These are phyloP conservation scores for Sebastes variabilis DNA, from an alignment of 2,797 vertebrate genomes.

Conservation along the genomic window DNA sequence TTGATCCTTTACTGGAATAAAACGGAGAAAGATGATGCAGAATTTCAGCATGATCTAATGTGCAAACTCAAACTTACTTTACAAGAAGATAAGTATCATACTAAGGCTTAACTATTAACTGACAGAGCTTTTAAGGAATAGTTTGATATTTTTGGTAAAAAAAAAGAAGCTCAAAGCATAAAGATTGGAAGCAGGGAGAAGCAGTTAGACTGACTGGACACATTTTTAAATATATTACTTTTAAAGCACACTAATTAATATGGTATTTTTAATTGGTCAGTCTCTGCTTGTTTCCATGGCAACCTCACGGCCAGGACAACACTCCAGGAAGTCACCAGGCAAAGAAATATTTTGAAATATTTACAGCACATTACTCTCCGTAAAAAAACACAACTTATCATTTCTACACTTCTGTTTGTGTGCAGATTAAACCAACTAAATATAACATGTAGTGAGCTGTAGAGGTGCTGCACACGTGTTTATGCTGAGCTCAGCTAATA, in stretches of 20 bases:
- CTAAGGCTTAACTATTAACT: not conserved
- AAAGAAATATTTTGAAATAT: not conserved
- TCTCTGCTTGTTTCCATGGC: not conserved
- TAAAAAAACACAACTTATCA: not conserved
- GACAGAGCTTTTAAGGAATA: not conserved
- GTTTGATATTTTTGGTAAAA: not conserved
- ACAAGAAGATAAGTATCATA: not conserved
- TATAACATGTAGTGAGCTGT: not conserved
- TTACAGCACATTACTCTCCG: not conserved
- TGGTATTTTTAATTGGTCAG: not conserved
- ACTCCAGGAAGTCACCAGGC: not conserved
- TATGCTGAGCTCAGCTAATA: not conserved
- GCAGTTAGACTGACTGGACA: too few species aligned
- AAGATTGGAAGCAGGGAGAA: not conserved
- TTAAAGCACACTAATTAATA: not conserved
- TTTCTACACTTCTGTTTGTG: not conserved
- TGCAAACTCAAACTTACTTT: not conserved
- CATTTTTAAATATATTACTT: not conserved
- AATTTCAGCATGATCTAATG: not conserved
- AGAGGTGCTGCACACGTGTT: not conserved
- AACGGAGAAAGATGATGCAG: slow-evolving; percentile 4
- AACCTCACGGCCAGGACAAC: not conserved
- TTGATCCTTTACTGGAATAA: slow-evolving; percentile 24
- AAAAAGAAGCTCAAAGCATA: not conserved
- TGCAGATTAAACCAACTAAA: not conserved